Evolutionary conservation across 1,140 invertebrate species (phyloP).

Genomic region (Listronotus bonariensis): DNA sequence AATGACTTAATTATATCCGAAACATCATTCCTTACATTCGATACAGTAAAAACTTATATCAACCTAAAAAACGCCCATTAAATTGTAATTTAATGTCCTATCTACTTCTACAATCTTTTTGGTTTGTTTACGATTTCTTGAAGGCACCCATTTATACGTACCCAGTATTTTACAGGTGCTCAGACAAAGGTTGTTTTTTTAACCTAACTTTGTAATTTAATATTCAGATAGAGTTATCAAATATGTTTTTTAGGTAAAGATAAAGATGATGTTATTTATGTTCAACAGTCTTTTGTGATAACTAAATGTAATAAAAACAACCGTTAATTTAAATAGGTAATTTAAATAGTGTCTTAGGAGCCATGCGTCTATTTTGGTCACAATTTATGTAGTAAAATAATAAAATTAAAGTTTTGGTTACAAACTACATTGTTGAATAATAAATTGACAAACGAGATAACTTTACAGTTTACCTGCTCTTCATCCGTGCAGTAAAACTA

Average conservation of each 20-base stretch:
- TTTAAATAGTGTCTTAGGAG: no score
- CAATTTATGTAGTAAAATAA: no score
- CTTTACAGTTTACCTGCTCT: no score
- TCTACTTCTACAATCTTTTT: slow-evolving; percentile 11
- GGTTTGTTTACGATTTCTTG: slow-evolving; percentile 10
- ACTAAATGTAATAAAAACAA: no score
- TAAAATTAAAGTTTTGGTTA: no score
- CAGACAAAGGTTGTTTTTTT: neutral
- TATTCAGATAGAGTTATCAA: slow-evolving; percentile 11
- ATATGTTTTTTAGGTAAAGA: neutral
- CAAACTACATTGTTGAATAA: no score
- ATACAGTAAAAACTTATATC: slow-evolving; percentile 1
- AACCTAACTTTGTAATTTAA: slow-evolving; percentile 1
- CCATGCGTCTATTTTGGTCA: no score
- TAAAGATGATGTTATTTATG: no score
- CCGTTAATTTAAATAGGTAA: no score
- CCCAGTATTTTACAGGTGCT: slow-evolving; percentile 9
- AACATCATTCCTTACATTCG: slow-evolving; percentile 8
- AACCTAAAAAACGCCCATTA: slow-evolving; percentile 14
- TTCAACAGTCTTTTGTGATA: no score
- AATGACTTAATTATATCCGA: slow-evolving; percentile 10
- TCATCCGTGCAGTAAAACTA: no score
- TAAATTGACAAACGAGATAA: no score
- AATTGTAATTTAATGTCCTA: slow-evolving; percentile 15
- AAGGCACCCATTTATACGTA: neutral